Conservation (phyloP, 2,888 invertebrate genomes). For the Volucella inflata region DNA sequence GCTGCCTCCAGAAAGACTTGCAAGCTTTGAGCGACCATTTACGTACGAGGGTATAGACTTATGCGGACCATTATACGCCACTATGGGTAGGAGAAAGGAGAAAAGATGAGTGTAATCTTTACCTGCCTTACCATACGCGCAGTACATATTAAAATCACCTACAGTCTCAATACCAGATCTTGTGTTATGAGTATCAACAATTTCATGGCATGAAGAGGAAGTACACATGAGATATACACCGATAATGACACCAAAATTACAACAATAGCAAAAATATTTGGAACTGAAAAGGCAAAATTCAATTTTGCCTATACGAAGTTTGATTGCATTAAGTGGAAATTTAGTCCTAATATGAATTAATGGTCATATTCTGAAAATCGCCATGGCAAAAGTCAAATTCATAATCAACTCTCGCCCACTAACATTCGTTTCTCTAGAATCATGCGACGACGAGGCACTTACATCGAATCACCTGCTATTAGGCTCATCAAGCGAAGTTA, state of each 20-base stretch:
- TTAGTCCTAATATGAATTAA: conserved; percentile 4
- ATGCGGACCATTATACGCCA: conserved; percentile 65
- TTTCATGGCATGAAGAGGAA: background rate
- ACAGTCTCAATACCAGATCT: conserved; percentile 19
- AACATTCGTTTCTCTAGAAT: conserved; percentile 68
- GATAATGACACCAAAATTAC: conserved; percentile 9
- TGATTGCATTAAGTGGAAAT: conserved; percentile 6
- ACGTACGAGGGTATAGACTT: conserved; percentile 68
- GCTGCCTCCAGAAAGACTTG: conserved; percentile 62
- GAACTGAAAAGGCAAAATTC: background rate
- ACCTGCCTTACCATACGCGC: conserved; percentile 46
- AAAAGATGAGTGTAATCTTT: conserved; percentile 21
- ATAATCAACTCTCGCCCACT: conserved; percentile 62
- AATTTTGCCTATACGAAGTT: conserved; percentile 10
- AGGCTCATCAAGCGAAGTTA: conserved; percentile 62
- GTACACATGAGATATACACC: background rate
- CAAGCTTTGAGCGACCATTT: conserved; percentile 61
- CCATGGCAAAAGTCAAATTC: conserved; percentile 62
- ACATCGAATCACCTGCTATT: conserved; percentile 72
- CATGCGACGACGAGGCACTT: conserved; percentile 65
- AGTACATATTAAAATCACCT: conserved; percentile 64
- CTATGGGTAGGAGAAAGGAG: conserved; percentile 34
- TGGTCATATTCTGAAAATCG: conserved; percentile 37
- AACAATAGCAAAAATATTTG: background rate
- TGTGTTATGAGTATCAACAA: conserved; percentile 1